These are phyloP conservation scores for Alentia gelatinosa DNA, from an alignment of 2,888 invertebrate genomes.

Conservation along the genomic window DNA sequence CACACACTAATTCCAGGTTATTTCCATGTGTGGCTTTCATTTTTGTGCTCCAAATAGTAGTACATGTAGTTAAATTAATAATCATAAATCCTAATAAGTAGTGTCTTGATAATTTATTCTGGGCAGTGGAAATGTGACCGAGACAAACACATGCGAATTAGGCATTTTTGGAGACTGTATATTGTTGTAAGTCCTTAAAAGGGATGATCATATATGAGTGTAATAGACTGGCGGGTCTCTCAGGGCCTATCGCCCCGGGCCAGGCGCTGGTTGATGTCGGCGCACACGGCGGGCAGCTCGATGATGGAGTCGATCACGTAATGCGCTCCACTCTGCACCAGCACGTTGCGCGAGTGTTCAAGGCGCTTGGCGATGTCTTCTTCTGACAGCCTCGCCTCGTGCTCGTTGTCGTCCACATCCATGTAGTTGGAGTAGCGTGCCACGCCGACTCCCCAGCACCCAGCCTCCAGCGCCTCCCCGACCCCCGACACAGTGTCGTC, in stretches of 20 bases:
- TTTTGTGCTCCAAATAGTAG: no score
- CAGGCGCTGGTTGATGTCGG: slow-evolving; percentile 78
- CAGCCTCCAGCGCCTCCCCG: slow-evolving; percentile 79
- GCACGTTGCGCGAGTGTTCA: slow-evolving; percentile 71
- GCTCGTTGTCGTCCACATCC: slow-evolving; percentile 74
- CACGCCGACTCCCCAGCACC: slow-evolving; percentile 81
- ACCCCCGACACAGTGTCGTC: slow-evolving; percentile 80
- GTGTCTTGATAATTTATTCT: no score
- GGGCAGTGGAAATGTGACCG: no score
- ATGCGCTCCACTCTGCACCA: slow-evolving; percentile 78
- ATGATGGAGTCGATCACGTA: slow-evolving; percentile 80
- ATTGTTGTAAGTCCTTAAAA: no score
- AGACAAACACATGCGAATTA: no score
- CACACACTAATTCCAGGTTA: no score
- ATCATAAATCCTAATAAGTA: no score
- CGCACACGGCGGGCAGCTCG: slow-evolving; percentile 78
- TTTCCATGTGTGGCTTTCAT: no score
- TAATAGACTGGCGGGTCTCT: no score
- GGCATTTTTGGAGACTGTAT: neutral
- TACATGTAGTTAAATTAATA: no score
- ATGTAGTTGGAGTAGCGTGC: slow-evolving; percentile 80
- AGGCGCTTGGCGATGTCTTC: slow-evolving; percentile 72
- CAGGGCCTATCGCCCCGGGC: slow-evolving; percentile 76
- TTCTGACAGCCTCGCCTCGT: slow-evolving; percentile 69
- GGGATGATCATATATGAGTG: no score